Evolutionary conservation across 2,888 invertebrate species (phyloP).

Genomic region (Alviniconcha strummeri): DNA sequence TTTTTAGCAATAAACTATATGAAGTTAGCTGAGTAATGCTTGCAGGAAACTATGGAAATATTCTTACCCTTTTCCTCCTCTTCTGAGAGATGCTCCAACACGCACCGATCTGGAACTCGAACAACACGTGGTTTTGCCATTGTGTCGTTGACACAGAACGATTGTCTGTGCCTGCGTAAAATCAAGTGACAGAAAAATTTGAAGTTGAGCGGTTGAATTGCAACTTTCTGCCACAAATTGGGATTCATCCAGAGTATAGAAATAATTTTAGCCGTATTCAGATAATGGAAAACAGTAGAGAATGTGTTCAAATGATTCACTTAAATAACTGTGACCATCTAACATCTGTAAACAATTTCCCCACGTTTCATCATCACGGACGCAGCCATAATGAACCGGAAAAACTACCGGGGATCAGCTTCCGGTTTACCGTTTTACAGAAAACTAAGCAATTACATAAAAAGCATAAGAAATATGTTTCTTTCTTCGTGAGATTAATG

Average conservation of each 20-base stretch:
- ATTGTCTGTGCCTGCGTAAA: background rate
- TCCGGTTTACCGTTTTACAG: slow-evolving; percentile 9
- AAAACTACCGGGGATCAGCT: background rate
- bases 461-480: no score
- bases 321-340: no score
- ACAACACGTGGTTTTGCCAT: slow-evolving; percentile 28
- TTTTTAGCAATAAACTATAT: no score
- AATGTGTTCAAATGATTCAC: no score
- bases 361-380: slow-evolving; percentile 45
- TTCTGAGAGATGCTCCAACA: background rate
- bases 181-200: background rate
- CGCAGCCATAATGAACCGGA: slow-evolving; percentile 38
- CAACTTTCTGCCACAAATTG: background rate
- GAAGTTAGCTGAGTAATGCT: no score
- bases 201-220: background rate
- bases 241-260: slow-evolving; percentile 3
- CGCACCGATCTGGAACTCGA: slow-evolving; percentile 25
- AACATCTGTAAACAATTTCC: background rate
- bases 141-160: background rate
- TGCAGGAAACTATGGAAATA: background rate
- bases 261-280: no score
- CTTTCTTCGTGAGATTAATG: no score
- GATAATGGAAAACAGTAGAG: no score
- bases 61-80: slow-evolving; percentile 25
- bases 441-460: background rate